These are phyloP conservation scores for Brevipalpus yothersi DNA, from an alignment of 1,140 invertebrate species.

Conservation along the genomic window DNA sequence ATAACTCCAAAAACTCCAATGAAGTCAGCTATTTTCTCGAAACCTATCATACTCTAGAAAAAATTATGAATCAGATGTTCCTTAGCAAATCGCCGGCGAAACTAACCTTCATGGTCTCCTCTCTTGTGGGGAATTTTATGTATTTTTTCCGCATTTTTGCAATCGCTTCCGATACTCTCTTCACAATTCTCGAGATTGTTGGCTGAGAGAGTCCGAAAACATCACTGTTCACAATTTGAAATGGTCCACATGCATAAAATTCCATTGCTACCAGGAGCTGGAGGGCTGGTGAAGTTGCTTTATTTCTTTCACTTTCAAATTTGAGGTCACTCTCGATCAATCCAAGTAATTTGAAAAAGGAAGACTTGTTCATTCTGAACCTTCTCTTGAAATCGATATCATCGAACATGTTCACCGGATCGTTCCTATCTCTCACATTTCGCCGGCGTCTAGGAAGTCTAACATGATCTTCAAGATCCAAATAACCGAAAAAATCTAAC, in stretches of 20 bases:
- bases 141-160: background rate
- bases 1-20: slow-evolving; percentile 3
- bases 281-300: background rate
- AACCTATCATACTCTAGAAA: background rate
- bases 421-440: too few species aligned
- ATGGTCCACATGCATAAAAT: background rate
- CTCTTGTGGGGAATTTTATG: background rate
- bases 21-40: background rate
- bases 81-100: background rate
- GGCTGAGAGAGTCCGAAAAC: background rate
- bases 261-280: background rate
- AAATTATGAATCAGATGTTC: background rate
- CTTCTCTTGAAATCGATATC: background rate
- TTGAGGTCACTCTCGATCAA: background rate
- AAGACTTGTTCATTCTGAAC: background rate
- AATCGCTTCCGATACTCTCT: background rate
- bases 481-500: too few species aligned
- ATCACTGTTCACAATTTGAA: background rate
- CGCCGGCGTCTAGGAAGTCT: too few species aligned
- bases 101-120: background rate
- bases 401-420: background rate
- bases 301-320: background rate
- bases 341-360: background rate
- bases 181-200: background rate
- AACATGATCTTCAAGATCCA: too few species aligned